These are phyloP conservation scores for Neomorphus geoffroyi DNA, from an alignment of 2,797 vertebrate genomes.

Conservation along the genomic window DNA sequence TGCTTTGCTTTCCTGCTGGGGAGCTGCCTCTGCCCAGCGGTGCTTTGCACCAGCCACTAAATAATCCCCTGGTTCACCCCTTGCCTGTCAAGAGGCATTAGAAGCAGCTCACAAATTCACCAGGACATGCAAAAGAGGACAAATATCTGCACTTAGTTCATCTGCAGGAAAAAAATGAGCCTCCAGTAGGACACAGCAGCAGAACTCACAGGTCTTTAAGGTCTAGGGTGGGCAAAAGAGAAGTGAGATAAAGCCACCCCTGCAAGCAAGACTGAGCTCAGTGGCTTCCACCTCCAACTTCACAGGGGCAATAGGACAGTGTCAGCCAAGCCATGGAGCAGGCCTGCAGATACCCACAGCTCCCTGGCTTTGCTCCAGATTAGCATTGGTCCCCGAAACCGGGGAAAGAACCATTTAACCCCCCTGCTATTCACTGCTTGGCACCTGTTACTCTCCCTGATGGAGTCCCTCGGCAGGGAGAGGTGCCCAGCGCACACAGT, in stretches of 20 bases:
- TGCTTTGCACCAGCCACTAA: background rate
- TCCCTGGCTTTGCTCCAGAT: background rate
- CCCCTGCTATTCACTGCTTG: background rate
- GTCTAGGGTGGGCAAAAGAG: background rate
- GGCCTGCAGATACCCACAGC: background rate
- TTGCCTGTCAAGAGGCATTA: background rate
- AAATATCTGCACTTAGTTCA: background rate
- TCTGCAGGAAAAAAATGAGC: background rate
- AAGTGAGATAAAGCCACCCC: background rate
- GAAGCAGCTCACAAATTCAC: background rate
- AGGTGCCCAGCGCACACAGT: background rate
- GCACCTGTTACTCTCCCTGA: accelerated
- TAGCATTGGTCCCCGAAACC: accelerated
- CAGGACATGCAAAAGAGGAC: background rate
- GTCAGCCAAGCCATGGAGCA: accelerated
- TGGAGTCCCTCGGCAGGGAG: background rate
- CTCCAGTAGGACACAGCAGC: background rate
- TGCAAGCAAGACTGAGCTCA: background rate
- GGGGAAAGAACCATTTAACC: background rate
- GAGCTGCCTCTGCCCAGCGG: background rate
- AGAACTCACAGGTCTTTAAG: background rate
- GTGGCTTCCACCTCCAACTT: background rate
- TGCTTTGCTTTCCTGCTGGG: accelerated
- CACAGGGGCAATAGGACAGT: no score
- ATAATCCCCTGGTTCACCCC: background rate